phyloP scores from a whole-genome alignment of 1,140 invertebrate species.

The Sminthurides bifidus region DNA sequence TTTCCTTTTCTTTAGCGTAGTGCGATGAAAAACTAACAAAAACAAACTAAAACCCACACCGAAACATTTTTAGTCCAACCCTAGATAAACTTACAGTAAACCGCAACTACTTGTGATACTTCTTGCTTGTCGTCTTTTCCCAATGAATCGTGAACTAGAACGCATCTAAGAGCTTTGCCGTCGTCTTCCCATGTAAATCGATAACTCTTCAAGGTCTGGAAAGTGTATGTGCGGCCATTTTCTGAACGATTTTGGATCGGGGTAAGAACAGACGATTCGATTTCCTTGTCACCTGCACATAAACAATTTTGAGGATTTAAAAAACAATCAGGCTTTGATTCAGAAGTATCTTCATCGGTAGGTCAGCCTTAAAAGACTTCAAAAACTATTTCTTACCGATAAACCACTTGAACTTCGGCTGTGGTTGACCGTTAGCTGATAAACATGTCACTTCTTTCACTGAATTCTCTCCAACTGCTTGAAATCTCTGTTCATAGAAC shows the following conservation, averaged over 20 bases:
- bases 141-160: slow-evolving; percentile 19
- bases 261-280: slow-evolving; percentile 1
- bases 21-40: background rate
- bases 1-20: background rate
- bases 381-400: slow-evolving; percentile 17
- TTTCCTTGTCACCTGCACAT: slow-evolving; percentile 7
- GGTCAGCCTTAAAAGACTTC: background rate
- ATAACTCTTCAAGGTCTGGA: slow-evolving; percentile 19
- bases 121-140: slow-evolving; percentile 12
- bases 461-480: background rate
- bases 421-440: slow-evolving; percentile 21
- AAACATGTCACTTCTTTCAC: slow-evolving; percentile 13
- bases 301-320: background rate
- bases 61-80: background rate
- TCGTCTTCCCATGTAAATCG: slow-evolving; percentile 19
- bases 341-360: background rate
- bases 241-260: background rate
- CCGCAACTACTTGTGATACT: slow-evolving; percentile 5
- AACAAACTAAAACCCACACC: background rate
- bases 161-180: slow-evolving; percentile 24
- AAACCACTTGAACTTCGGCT: slow-evolving; percentile 29
- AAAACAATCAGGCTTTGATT: background rate
- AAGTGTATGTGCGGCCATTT: background rate
- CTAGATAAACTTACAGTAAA: slow-evolving; percentile 27
- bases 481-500: background rate